Conservation (phyloP, 2,888 invertebrate species). For the Tenodera sinensis region DNA sequence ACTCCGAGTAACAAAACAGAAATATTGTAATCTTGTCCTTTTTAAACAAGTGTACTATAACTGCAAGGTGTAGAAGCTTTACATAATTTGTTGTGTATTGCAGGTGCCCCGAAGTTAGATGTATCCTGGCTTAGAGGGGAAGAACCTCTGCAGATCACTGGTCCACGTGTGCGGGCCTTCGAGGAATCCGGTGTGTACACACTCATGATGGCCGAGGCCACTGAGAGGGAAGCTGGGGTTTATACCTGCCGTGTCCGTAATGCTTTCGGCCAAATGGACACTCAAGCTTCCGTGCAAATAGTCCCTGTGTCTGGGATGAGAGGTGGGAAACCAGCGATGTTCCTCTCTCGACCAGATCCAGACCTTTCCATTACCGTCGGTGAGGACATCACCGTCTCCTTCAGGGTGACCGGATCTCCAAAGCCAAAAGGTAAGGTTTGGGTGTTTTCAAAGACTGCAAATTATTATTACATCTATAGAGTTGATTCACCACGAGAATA, state of each 20-base stretch:
- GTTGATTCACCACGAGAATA: too few relatives aligned
- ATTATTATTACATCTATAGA: too few relatives aligned
- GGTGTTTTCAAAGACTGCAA: too few relatives aligned
- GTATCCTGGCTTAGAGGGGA: constrained; percentile 71
- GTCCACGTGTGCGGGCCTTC: constrained; percentile 66
- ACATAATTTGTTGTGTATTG: not conserved
- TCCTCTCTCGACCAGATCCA: constrained; percentile 73
- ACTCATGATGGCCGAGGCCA: constrained; percentile 41
- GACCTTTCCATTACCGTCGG: constrained; percentile 70
- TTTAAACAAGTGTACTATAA: too few relatives aligned
- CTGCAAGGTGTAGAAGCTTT: too few relatives aligned
- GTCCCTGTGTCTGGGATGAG: constrained; percentile 51
- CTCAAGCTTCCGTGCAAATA: constrained; percentile 68
- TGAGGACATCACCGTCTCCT: constrained; percentile 79
- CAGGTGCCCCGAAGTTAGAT: constrained; percentile 55
- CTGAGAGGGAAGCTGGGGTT: constrained; percentile 39
- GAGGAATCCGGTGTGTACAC: constrained; percentile 71
- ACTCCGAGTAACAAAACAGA: too few relatives aligned
- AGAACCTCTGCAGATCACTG: constrained; percentile 47
- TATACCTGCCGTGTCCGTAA: constrained; percentile 61
- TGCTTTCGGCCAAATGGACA: constrained; percentile 68
- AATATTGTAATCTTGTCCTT: too few relatives aligned
- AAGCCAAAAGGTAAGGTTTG: constrained; percentile 70
- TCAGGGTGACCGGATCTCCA: constrained; percentile 77
- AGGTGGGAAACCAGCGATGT: constrained; percentile 73